Base-by-base conservation (phyloP, 2,113 vertebrate species). In the Syrrhaptes paradoxus region DNA sequence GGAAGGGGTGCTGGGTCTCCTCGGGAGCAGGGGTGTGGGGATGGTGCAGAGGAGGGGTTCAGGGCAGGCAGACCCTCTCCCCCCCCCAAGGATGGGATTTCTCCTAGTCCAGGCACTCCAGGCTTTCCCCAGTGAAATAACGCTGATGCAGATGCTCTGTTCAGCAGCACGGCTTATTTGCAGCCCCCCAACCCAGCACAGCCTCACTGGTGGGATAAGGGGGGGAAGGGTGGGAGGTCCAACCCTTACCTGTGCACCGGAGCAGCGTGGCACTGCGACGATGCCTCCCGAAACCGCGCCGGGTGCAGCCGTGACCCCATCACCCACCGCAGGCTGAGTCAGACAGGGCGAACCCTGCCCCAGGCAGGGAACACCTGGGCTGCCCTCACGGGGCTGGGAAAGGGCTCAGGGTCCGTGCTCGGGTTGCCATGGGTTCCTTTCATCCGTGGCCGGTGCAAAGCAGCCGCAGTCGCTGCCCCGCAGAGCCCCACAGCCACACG, bases 21-120 rank as follows among this genome's bases (percentile, higher is more conserved):
- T n/a, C 19, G 3, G 43, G n/a, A 55, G 49, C 20, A 4, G 58
- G 11, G 36, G 12, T 25, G 29, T 3, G 0, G 2, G 68, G 34
- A 4, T 38, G 84, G 45, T 22, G 13, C 1, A 1, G 24, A 54
- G 32, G 26, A 59, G 65, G 46, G n/a, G 38, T 3, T 75, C 3
- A 0, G 0, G 24, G 54, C 8, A 6, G 49, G 29, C 19, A 59
- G 70, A 28, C 4, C 8, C 21, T 12, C 0, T 4, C 11, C 38
- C 38, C 10, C 38, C 38, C 38, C 38, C 38, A 4, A 11, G 51
- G 41, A 7, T 25, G 65, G 7, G 11, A 4, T 31, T 51, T 26
- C 81, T 86, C 54, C 43, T 13, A 20, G 7, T 6, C 14, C 15
- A 16, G 9, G 26, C 57, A 52, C 48, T 3, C 49, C 36, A 4